Evolutionary conservation across 2,113 vertebrate genomes (phyloP), one percentile per base, ranked within the genome.

Genomic region (Colius striatus): DNA sequence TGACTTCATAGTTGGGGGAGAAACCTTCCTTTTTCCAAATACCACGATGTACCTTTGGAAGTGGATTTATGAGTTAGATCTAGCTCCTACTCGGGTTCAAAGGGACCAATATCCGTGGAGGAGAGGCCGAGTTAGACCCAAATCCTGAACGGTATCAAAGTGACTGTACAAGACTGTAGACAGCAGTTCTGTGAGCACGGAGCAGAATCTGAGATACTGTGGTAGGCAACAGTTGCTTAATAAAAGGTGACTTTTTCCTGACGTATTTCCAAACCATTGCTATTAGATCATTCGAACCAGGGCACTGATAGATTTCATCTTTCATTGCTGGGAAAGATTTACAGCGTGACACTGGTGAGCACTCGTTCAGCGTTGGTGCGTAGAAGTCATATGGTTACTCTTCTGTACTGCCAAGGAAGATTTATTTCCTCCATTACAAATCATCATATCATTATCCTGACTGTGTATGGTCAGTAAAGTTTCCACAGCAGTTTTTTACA

Each of bases 251-350:
- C 73, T 67, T 83, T 78, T 67, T 72, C 21, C 61, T 92, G 68
- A 86, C 87, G 5, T 75, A 23, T 90, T 77, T 65, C 83, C 65
- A 90, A 93, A 81, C 73, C 73, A 47, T 47, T 89, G 65, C 53
- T 71, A 41, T 94, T 87, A 87, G 72, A 73, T 93, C 83, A 53
- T 55, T 95, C 6, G 6, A 77, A 88, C 29, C 73, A 71, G 57
- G 61, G 82, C 67, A 71, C 71, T 55, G 92, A 70, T 77, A 74
- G 75, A 55, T 90, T 83, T 70, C 77, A 63, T 86, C 75, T 84
- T 90, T 53, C 34, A 26, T 60, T 90, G 55, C 78, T 51, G 13
- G 54, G 57, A 55, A 88, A 93, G 83, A 94, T 96, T 93, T 84
- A 88, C 9, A 2, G 55, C 38, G 21, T 8, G 74, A 66, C 74